These are phyloP conservation scores for Boulengeromyrus knoepffleri DNA, from an alignment of 2,113 vertebrate genomes.

Conservation along the genomic window DNA sequence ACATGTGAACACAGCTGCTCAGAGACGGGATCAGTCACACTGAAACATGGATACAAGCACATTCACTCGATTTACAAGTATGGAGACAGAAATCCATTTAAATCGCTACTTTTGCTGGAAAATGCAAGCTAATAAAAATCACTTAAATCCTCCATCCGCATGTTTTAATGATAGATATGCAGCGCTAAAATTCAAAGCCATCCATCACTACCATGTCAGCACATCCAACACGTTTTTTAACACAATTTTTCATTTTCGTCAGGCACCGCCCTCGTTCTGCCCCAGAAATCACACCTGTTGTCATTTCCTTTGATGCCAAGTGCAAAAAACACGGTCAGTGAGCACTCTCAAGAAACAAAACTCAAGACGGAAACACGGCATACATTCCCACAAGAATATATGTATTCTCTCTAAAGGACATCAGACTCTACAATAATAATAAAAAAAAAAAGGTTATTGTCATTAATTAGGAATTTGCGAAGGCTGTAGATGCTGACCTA, in stretches of 20 bases:
- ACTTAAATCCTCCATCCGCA: neutral
- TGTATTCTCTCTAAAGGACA: neutral
- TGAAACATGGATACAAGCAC: neutral
- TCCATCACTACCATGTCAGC: neutral
- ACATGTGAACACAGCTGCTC: neutral
- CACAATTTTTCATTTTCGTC: neutral
- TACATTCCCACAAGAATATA: neutral
- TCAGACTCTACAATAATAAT: neutral
- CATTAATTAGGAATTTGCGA: neutral
- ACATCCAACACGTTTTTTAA: neutral
- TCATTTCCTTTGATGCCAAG: neutral
- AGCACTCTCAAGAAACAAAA: neutral
- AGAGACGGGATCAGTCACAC: neutral
- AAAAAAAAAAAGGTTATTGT: neutral
- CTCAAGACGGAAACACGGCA: neutral
- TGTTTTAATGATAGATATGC: neutral
- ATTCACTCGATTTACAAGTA: neutral
- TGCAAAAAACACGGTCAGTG: neutral
- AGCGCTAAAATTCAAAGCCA: neutral
- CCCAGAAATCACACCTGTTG: constrained; percentile 1
- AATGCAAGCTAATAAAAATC: neutral
- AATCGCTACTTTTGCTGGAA: neutral
- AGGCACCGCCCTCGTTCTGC: neutral
- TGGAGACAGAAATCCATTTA: neutral
- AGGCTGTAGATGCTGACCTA: neutral